phyloP scores from a whole-genome alignment of 1,140 invertebrate genomes.

The Drosophila pseudoobscura region DNA sequence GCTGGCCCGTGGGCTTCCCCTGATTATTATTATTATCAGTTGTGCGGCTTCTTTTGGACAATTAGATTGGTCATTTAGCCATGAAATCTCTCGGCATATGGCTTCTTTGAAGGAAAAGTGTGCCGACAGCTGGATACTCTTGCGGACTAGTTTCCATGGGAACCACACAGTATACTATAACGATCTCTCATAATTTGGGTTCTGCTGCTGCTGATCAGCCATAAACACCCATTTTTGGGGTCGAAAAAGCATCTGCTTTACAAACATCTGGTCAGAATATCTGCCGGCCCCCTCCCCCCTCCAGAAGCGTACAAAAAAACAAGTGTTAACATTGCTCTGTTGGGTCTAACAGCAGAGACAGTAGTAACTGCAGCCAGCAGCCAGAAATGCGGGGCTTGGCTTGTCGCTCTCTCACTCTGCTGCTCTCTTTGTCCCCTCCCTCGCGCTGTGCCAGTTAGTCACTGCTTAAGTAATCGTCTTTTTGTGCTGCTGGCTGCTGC shows the following conservation, averaged over 20 bases:
- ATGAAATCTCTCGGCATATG: constrained; percentile 59
- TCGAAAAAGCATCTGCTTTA: no score
- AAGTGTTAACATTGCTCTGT: constrained; percentile 33
- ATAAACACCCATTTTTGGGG: no score
- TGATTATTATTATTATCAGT: constrained; percentile 20
- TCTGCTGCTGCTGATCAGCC: no score
- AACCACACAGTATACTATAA: no score
- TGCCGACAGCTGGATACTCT: constrained; percentile 8
- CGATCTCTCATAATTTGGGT: no score
- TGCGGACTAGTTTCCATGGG: constrained; percentile 2
- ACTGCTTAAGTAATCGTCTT: constrained; percentile 58
- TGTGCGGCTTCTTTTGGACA: constrained; percentile 45
- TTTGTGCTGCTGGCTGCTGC: constrained; percentile 16
- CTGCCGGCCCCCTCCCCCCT: no score
- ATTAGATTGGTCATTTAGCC: constrained; percentile 64
- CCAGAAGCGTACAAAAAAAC: neutral
- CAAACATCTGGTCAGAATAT: no score
- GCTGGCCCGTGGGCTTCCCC: neutral
- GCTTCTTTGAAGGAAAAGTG: constrained; percentile 27
- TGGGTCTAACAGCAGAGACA: constrained; percentile 29
- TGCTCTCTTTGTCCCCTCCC: constrained; percentile 8
- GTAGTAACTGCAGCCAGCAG: constrained; percentile 14
- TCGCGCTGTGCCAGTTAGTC: constrained; percentile 46
- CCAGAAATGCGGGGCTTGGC: constrained; percentile 50
- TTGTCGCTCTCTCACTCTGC: constrained; percentile 19